These are phyloP conservation scores for Grallaria varia DNA, from an alignment of 2,113 vertebrate genomes.

Conservation along the genomic window DNA sequence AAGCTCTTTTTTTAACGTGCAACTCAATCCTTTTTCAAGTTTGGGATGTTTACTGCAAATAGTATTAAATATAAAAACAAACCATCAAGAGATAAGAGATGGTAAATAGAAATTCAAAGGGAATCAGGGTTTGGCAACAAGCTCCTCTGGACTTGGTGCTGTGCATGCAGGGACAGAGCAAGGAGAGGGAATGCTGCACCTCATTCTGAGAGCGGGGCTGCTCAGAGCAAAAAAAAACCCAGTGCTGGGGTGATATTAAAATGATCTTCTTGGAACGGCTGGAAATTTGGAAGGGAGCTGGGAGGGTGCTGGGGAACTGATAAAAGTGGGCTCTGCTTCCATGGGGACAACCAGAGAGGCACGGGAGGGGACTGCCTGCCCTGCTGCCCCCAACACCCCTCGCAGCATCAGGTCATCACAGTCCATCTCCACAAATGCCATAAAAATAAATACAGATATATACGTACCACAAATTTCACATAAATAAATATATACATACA, in stretches of 20 bases:
- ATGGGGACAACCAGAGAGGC: not conserved
- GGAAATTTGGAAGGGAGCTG: fast-evolving
- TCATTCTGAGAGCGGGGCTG: not conserved
- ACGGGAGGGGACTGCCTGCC: not conserved
- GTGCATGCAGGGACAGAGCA: not conserved
- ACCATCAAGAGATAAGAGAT: not conserved
- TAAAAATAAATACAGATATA: fast-evolving
- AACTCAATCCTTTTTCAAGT: not conserved
- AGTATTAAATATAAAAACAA: not conserved
- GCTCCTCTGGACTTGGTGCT: not conserved
- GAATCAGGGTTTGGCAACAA: fast-evolving
- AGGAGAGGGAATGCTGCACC: not conserved
- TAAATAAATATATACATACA: not conserved
- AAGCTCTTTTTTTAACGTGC: not conserved
- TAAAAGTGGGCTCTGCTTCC: not conserved
- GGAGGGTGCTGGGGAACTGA: not conserved
- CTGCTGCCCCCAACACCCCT: not conserved
- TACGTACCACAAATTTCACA: not conserved
- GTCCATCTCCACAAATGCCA: not conserved
- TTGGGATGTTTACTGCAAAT: not conserved
- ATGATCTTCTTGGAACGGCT: fast-evolving
- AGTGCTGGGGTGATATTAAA: not conserved
- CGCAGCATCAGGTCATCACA: not conserved
- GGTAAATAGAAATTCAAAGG: not conserved
- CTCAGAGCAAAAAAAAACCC: not conserved